These are phyloP conservation scores for Icerya purchasi DNA, from an alignment of 2,888 invertebrate species.

Conservation along the genomic window DNA sequence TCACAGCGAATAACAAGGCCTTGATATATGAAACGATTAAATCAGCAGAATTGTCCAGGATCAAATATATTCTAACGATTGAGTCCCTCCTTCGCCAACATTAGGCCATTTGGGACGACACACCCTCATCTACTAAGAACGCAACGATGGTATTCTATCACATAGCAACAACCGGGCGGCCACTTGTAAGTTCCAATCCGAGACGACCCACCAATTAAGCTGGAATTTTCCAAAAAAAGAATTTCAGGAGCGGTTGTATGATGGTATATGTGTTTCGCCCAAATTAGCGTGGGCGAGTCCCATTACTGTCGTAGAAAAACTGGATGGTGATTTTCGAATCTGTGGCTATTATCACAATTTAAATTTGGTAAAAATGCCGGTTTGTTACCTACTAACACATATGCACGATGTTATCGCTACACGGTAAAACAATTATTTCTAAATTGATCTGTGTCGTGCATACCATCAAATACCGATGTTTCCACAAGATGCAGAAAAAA, in stretches of 20 bases:
- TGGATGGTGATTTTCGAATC: conserved; percentile 17
- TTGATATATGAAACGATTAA: neutral
- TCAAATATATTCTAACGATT: neutral
- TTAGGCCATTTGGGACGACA: neutral
- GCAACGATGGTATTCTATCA: neutral
- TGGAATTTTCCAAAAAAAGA: conserved; percentile 15
- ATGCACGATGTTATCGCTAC: conserved; percentile 19
- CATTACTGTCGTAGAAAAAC: conserved; percentile 21
- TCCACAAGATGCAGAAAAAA: conserved; percentile 20
- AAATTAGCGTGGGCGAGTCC: conserved; percentile 25
- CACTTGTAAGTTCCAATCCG: conserved; percentile 3
- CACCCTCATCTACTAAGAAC: no score
- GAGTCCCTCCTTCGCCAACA: neutral
- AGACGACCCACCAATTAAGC: neutral
- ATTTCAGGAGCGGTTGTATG: conserved; percentile 22
- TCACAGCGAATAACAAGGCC: neutral
- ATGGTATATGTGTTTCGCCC: conserved; percentile 25
- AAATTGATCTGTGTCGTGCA: no score
- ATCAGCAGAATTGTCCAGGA: neutral
- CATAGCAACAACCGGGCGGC: conserved; percentile 7
- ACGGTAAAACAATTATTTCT: conserved; percentile 17
- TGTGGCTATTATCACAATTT: no score
- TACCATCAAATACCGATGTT: conserved; percentile 20
- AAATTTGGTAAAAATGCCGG: conserved; percentile 20
- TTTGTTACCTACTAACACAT: conserved; percentile 21